Evolutionary conservation across 2,888 invertebrate genomes (phyloP).

Genomic region (Endotricha flammealis): DNA sequence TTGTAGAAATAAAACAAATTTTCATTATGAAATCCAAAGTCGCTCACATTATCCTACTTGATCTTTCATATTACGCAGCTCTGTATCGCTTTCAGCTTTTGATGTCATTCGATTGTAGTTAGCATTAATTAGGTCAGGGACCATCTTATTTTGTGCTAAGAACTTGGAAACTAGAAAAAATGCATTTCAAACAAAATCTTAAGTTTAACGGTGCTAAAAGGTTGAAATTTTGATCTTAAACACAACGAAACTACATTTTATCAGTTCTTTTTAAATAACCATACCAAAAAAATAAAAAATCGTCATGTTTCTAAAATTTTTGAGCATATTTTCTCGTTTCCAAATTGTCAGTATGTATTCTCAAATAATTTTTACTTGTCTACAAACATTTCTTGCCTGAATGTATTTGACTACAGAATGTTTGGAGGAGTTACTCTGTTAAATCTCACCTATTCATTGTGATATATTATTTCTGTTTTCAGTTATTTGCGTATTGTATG

Average conservation of each 20-base stretch:
- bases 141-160: constrained; percentile 44
- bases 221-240: too few relatives aligned
- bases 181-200: too few relatives aligned
- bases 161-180: too few relatives aligned
- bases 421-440: constrained; percentile 26
- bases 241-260: too few relatives aligned
- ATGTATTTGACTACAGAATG: constrained; percentile 14
- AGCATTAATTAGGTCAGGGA: constrained; percentile 34
- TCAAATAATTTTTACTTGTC: neutral
- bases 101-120: constrained; percentile 24
- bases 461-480: constrained; percentile 31
- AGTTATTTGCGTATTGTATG: constrained; percentile 10
- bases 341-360: constrained; percentile 1
- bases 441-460: constrained; percentile 47
- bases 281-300: neutral
- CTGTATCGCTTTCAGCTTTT: constrained; percentile 32
- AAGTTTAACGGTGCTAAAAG: too few relatives aligned
- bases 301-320: neutral
- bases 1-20: too few relatives aligned
- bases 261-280: too few relatives aligned
- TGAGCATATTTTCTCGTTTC: constrained; percentile 3
- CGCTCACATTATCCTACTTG: too few relatives aligned
- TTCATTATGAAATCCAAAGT: too few relatives aligned
- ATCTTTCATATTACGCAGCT: constrained; percentile 15
- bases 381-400: constrained; percentile 13